A percentile compares a stretch with the other conserved stretches of the same genome.
Conservation (phyloP, 2,113 vertebrate species). For the Mionectes macconnelli region DNA sequence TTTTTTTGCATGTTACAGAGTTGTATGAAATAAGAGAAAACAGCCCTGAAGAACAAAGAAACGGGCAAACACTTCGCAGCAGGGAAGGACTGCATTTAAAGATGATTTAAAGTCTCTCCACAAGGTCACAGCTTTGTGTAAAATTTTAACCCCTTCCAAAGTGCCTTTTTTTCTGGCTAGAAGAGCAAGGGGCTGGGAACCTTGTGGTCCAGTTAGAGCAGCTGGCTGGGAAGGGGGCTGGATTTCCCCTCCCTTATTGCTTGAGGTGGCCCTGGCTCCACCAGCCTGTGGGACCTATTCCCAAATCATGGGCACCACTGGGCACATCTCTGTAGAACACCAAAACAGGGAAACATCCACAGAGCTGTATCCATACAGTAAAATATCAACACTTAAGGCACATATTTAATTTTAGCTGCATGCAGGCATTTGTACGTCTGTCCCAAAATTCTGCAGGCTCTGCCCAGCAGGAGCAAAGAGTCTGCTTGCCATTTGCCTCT, state of each 20-base stretch:
- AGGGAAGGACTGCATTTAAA: background rate
- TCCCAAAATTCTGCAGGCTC: background rate
- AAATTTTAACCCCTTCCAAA: background rate
- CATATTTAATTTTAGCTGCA: background rate
- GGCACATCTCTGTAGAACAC: accelerated
- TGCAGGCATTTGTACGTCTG: background rate
- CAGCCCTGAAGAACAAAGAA: background rate
- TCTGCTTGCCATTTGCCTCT: background rate
- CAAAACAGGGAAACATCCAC: background rate
- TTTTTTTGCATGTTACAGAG: background rate
- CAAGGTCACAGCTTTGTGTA: background rate
- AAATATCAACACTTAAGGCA: background rate
- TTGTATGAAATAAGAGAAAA: background rate
- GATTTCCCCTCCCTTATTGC: background rate
- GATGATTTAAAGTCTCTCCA: background rate
- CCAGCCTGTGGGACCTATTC: background rate
- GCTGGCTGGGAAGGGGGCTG: accelerated
- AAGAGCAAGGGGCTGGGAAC: background rate
- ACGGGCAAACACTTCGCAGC: background rate
- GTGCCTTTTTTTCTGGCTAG: background rate
- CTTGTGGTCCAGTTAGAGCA: background rate
- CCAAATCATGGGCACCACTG: background rate
- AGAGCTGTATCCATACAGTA: background rate
- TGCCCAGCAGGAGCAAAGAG: background rate
- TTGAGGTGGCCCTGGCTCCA: accelerated